These are phyloP conservation scores for Macrobrachium nipponense DNA, from an alignment of 1,140 invertebrate genomes.

Conservation along the genomic window DNA sequence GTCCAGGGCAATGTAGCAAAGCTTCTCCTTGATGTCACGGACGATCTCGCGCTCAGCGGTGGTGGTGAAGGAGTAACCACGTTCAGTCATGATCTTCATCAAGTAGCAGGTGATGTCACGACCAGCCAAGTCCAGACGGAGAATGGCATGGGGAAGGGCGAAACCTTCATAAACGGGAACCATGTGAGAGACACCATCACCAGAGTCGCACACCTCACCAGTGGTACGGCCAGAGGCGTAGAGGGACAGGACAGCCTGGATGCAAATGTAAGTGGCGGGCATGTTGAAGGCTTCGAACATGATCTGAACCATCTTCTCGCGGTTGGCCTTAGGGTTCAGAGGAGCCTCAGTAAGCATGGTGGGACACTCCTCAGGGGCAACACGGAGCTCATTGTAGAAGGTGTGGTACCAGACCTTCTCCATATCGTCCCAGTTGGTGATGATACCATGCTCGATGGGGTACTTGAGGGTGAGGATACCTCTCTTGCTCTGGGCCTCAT, in stretches of 20 bases:
- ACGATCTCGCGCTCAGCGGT: slow-evolving; percentile 89
- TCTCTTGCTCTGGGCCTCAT: slow-evolving; percentile 93
- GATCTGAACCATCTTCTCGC: slow-evolving; percentile 79
- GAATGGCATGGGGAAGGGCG: slow-evolving; percentile 53
- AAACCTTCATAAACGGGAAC: slow-evolving; percentile 55
- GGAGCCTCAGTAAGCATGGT: slow-evolving; percentile 92
- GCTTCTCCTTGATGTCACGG: slow-evolving; percentile 91
- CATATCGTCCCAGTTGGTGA: slow-evolving; percentile 98
- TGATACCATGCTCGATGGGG: slow-evolving; percentile 94
- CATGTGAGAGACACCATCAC: slow-evolving; percentile 55
- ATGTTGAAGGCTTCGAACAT: slow-evolving; percentile 74
- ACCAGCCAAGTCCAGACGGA: slow-evolving; percentile 54
- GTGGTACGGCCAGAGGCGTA: slow-evolving; percentile 57
- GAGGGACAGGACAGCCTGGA: slow-evolving; percentile 55
- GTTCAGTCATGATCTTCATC: slow-evolving; percentile 71
- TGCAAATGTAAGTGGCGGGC: not conserved
- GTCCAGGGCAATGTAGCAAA: not conserved
- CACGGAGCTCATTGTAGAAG: slow-evolving; percentile 94
- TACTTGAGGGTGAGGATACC: slow-evolving; percentile 93
- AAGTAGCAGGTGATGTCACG: slow-evolving; percentile 68
- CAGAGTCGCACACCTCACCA: slow-evolving; percentile 55
- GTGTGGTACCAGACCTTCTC: slow-evolving; percentile 97
- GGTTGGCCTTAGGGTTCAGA: slow-evolving; percentile 90
- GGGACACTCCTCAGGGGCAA: slow-evolving; percentile 93
- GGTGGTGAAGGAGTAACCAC: slow-evolving; percentile 70